Evolutionary conservation across 2,888 invertebrate genomes (phyloP).

Genomic region (Caenorhabditis wallacei): DNA sequence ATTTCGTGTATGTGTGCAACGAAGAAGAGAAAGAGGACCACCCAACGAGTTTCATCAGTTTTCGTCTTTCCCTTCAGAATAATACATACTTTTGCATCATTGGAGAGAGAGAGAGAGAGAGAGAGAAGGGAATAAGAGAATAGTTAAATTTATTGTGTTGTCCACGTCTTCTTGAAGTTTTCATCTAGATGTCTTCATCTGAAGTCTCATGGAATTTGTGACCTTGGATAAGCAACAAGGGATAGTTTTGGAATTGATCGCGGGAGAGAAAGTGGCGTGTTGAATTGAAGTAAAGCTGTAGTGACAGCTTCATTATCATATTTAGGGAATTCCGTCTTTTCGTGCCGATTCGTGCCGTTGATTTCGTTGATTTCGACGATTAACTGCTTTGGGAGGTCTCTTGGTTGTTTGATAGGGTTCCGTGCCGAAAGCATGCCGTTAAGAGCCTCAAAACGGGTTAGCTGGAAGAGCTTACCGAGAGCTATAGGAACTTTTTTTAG

Average conservation of each 20-base stretch:
- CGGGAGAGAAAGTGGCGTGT: background rate
- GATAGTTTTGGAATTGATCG: background rate
- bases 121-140: conserved; percentile 5
- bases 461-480: no score
- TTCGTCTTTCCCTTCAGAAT: conserved; percentile 22
- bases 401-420: no score
- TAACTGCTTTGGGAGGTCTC: no score
- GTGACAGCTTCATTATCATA: conserved; percentile 61
- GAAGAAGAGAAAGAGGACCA: conserved; percentile 47
- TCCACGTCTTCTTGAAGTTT: background rate
- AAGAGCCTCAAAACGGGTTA: no score
- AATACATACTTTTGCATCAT: conserved; percentile 52
- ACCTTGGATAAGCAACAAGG: background rate
- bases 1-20: conserved; percentile 51
- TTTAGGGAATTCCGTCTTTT: conserved; percentile 19
- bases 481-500: no score
- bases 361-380: no score
- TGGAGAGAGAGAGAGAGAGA: background rate
- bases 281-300: conserved; percentile 39
- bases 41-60: conserved; percentile 63
- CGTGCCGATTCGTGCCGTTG: background rate
- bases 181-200: no score
- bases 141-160: conserved; percentile 31
- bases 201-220: background rate
- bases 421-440: no score